These are phyloP conservation scores for Xenentodon cancila DNA, from an alignment of 2,797 vertebrate species.

Conservation along the genomic window DNA sequence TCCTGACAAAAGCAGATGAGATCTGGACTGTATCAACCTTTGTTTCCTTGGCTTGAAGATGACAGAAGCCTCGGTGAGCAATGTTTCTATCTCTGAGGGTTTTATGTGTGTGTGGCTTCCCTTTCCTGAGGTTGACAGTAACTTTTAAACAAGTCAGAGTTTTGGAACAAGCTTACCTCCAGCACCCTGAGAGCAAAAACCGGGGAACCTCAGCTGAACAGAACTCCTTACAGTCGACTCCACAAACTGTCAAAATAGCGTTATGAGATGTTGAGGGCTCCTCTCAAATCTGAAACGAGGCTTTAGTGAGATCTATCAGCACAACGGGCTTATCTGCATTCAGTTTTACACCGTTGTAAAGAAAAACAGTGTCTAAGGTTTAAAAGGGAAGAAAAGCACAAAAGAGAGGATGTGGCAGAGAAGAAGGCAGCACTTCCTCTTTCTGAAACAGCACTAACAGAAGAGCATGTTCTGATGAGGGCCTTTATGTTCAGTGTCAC, in stretches of 20 bases:
- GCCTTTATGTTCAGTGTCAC: conserved; percentile 36
- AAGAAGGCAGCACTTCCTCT: conserved; percentile 73
- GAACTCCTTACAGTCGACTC: conserved; percentile 52
- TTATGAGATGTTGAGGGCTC: conserved; percentile 28
- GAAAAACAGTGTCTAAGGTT: conserved; percentile 39
- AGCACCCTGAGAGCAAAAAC: conserved; percentile 32
- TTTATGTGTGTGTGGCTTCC: conserved; percentile 54
- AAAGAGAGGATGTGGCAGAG: conserved; percentile 67
- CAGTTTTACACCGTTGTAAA: conserved; percentile 26
- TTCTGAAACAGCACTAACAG: conserved; percentile 35
- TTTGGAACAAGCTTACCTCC: conserved; percentile 72
- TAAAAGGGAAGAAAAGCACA: conserved; percentile 46
- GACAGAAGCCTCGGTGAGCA: conserved; percentile 32
- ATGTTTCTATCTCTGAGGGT: conserved; percentile 35
- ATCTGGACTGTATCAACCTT: conserved; percentile 50
- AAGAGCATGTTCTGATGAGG: conserved; percentile 31
- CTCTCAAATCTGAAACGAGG: conserved; percentile 23
- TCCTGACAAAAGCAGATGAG: conserved; percentile 43
- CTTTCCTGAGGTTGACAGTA: conserved; percentile 69
- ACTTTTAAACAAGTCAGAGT: conserved; percentile 64
- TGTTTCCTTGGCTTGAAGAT: conserved; percentile 50
- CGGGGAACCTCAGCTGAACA: conserved; percentile 40
- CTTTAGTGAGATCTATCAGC: conserved; percentile 32
- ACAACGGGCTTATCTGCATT: conserved; percentile 26
- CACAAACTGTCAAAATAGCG: conserved; percentile 41